Conservation (phyloP, 2,113 vertebrate species). For the Hippopotamus amphibius region DNA sequence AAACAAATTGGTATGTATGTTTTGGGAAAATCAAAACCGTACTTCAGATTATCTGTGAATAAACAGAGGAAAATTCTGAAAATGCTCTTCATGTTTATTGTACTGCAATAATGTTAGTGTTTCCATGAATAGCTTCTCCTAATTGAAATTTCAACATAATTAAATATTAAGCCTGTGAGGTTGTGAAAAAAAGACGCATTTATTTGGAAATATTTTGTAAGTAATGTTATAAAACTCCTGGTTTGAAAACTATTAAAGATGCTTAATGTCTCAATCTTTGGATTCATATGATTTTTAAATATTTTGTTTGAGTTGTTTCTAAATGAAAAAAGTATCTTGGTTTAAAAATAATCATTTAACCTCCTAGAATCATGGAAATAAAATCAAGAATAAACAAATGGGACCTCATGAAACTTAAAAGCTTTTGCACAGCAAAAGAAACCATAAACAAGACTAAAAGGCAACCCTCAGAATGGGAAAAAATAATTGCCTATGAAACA, state of each 20-base stretch:
- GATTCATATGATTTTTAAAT: neutral
- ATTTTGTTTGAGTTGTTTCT: neutral
- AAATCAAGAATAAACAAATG: too few relatives aligned
- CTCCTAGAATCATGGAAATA: too few relatives aligned
- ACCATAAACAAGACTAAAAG: too few relatives aligned
- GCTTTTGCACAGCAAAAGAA: too few relatives aligned
- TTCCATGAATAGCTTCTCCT: neutral
- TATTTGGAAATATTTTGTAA: conserved; percentile 23
- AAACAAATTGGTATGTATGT: neutral
- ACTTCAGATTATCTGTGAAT: neutral
- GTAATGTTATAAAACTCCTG: neutral
- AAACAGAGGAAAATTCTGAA: conserved; percentile 10
- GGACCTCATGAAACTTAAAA: too few relatives aligned
- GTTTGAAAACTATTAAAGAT: neutral
- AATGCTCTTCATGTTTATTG: neutral
- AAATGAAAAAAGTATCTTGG: neutral
- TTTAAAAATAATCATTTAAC: neutral
- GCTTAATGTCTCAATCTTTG: neutral
- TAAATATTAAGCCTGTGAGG: neutral
- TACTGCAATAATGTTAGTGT: conserved; percentile 1
- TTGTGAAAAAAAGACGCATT: neutral
- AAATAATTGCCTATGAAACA: too few relatives aligned
- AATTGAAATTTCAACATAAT: neutral
- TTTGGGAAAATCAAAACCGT: neutral
- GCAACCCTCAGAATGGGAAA: too few relatives aligned